Base-by-base conservation (phyloP, 2,797 vertebrate genomes). In the Scarus forsteni region DNA sequence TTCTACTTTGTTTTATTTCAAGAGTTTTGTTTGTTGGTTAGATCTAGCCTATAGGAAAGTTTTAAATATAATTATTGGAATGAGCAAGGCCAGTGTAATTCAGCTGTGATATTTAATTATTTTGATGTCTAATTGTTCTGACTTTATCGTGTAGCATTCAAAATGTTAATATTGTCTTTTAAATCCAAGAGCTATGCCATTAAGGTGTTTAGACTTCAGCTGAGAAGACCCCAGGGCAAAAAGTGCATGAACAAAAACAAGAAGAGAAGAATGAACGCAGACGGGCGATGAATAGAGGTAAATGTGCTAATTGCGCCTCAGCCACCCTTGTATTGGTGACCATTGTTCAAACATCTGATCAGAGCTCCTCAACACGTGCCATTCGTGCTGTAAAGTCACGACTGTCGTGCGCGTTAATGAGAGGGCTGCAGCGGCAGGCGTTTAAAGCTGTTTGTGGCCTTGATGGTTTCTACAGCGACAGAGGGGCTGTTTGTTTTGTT, bases 251-350 rank as follows among this genome's bases (percentile, higher is more conserved):
- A 36, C 19, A 38, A 16, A 10, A 7, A 10, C 38, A 27, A 39
- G 19, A 14, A 51, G 27, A 48, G 27, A 27, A 27, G 4, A 39
- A 4, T 12, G 40, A n/a, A 2, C 9, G 13, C 51, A 15, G 34
- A 36, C 6, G 49, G 56, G 63, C 12, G 57, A 8, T 43, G 54
- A 75, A 50, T 39, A n/a, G 15, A 45, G 3, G 54, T 34, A 15
- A 75, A 51, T 11, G 11, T 18, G 3, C 12, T n/a, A 6, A 57
- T 1, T 16, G 3, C 8, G 43, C 2, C 27, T 4, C 1, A 0
- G 10, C 56, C 43, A 43, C 3, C 3, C 1, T 9, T 0, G 4
- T 38, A 9, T 63, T 34, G 36, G 19, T 43, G 2, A 61, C 11
- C 14, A 14, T 5, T 58, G 34, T 44, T 39, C 51, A 62, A 45